A percentile compares a stretch with the other conserved stretches of the same genome.
Conservation (phyloP, 1,140 invertebrate genomes). For the Cyphomyrmex costatus region DNA sequence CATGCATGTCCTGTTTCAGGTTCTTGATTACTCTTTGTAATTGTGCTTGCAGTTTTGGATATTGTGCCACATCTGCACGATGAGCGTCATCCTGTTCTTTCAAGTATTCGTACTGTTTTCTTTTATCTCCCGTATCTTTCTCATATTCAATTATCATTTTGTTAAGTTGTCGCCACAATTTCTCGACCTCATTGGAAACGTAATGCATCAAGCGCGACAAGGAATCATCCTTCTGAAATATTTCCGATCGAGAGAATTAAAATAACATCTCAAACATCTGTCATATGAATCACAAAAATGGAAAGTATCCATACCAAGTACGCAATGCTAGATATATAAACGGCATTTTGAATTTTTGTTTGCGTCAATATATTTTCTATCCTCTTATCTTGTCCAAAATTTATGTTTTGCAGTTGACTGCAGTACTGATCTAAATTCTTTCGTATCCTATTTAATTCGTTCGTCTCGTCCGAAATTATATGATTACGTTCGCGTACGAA, state of each 20-base stretch:
- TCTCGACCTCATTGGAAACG: conserved; percentile 74
- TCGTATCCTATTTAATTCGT: conserved; percentile 74
- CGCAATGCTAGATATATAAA: conserved; percentile 78
- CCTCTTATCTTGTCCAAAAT: conserved; percentile 71
- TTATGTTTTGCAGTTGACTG: conserved; percentile 77
- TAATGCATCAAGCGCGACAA: conserved; percentile 69
- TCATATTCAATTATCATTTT: conserved; percentile 80
- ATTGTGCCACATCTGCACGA: conserved; percentile 70
- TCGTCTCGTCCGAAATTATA: conserved; percentile 71
- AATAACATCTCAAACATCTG: background rate
- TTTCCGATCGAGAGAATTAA: conserved; percentile 19
- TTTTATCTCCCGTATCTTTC: conserved; percentile 77
- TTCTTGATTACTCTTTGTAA: conserved; percentile 76
- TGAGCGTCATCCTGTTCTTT: conserved; percentile 81
- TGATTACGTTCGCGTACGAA: conserved; percentile 85
- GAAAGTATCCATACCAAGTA: conserved; percentile 78
- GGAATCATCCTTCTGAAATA: conserved; percentile 78
- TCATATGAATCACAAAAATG: background rate
- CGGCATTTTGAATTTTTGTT: conserved; percentile 78
- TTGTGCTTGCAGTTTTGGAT: conserved; percentile 76
- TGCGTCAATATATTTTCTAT: conserved; percentile 74
- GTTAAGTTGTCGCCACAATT: conserved; percentile 77
- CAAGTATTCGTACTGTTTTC: conserved; percentile 84
- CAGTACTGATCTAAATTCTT: conserved; percentile 68
- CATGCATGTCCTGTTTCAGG: conserved; percentile 74